Percentiles rank a stretch among this genome's conserved stretches.
Evolutionary conservation across 1,140 invertebrate species (phyloP).

Genomic region (Manduca sexta): DNA sequence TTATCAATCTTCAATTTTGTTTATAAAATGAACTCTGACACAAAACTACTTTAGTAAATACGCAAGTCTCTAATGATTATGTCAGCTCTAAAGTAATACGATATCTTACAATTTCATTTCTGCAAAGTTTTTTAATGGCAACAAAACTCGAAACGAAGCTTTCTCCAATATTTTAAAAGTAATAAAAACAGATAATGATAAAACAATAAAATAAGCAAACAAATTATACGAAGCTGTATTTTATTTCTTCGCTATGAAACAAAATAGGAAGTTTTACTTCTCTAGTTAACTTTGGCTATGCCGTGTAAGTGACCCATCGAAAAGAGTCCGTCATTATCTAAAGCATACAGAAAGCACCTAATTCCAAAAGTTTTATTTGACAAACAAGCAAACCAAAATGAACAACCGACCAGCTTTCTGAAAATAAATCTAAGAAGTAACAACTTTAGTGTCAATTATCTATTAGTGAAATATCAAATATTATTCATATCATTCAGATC

Average conservation of each 20-base stretch:
- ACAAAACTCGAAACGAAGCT: slow-evolving; percentile 16
- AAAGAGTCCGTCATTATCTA: slow-evolving; percentile 47
- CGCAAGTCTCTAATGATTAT: slow-evolving; percentile 56
- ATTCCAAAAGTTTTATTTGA: slow-evolving; percentile 33
- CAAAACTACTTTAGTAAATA: slow-evolving; percentile 52
- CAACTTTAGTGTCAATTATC: slow-evolving; percentile 62
- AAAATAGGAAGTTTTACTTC: slow-evolving; percentile 44
- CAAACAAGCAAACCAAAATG: slow-evolving; percentile 39
- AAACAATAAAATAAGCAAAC: too few species aligned
- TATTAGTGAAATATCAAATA: slow-evolving; percentile 74
- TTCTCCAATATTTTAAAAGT: slow-evolving; percentile 7
- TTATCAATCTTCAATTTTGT: slow-evolving; percentile 59
- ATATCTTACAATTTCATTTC: slow-evolving; percentile 39
- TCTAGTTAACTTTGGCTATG: slow-evolving; percentile 66
- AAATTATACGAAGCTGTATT: slow-evolving; percentile 10
- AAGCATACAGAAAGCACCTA: slow-evolving; percentile 65
- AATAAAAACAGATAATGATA: too few species aligned
- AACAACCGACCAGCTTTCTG: slow-evolving; percentile 32
- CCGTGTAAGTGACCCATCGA: slow-evolving; percentile 49
- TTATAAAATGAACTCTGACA: slow-evolving; percentile 57
- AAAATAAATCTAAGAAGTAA: slow-evolving; percentile 43
- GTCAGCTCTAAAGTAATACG: slow-evolving; percentile 50
- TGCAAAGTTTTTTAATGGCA: slow-evolving; percentile 29
- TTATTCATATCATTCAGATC: slow-evolving; percentile 75
- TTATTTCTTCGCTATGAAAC: slow-evolving; percentile 20